phyloP scores from a whole-genome alignment of 2,113 vertebrate genomes.

The Orcinus orca region DNA sequence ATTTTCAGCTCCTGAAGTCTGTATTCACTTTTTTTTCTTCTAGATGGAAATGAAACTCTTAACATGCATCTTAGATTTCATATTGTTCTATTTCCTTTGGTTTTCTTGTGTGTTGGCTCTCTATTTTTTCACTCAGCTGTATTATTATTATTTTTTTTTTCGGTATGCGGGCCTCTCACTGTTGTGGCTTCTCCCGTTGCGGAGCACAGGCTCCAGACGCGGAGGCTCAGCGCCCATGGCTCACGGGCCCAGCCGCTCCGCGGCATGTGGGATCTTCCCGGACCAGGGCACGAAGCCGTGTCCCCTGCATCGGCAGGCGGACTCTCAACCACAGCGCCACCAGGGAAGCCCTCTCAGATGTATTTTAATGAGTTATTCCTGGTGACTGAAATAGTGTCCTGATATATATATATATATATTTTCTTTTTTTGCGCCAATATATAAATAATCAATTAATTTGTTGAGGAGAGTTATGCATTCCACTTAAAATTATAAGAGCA shows the following conservation, averaged over 20 bases:
- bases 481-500: not conserved
- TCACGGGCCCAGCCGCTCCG: rapidly evolving
- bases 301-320: too few relatives aligned
- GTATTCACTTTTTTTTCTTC: not conserved
- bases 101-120: not conserved
- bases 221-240: too few relatives aligned
- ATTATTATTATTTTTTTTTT: not conserved
- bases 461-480: not conserved
- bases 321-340: too few relatives aligned
- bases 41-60: not conserved
- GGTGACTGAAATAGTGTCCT: not conserved
- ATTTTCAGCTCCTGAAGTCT: not conserved
- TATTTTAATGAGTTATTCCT: conserved; percentile 25
- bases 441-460: not conserved
- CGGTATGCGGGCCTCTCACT: too few relatives aligned
- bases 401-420: not conserved
- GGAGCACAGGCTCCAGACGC: too few relatives aligned
- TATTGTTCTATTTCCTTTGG: not conserved
- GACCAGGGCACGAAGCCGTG: too few relatives aligned
- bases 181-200: too few relatives aligned
- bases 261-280: too few relatives aligned
- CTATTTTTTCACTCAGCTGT: not conserved
- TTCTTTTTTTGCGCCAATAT: not conserved
- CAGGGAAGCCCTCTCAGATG: not conserved
- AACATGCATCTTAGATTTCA: not conserved